Evolutionary conservation across 1,140 invertebrate species (phyloP).

Genomic region (Manduca sexta): DNA sequence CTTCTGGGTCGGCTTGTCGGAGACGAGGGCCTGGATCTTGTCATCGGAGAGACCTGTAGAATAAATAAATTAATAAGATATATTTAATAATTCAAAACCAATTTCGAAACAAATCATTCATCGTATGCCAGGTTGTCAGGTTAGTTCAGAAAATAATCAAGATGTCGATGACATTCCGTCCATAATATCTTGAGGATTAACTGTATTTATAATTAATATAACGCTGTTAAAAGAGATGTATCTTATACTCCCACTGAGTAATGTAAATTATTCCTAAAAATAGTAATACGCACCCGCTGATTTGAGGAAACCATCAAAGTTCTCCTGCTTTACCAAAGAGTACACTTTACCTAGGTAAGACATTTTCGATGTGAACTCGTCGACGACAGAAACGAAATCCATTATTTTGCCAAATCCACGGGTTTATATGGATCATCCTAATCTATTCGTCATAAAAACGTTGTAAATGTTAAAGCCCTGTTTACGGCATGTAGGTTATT

Average conservation of each 20-base stretch:
- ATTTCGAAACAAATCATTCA: too few species aligned
- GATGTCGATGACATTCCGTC: too few species aligned
- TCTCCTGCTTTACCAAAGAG: slow-evolving; percentile 19
- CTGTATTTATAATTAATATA: too few species aligned
- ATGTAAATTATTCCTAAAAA: background rate
- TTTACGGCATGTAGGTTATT: too few species aligned
- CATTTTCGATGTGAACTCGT: slow-evolving; percentile 9
- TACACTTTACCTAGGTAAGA: slow-evolving; percentile 20
- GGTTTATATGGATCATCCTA: slow-evolving; percentile 1
- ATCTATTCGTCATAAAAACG: background rate
- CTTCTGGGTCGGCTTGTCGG: slow-evolving; percentile 5
- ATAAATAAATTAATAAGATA: too few species aligned
- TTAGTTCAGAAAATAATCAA: too few species aligned
- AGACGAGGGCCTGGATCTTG: background rate
- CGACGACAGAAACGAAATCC: background rate
- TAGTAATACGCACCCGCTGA: slow-evolving; percentile 11
- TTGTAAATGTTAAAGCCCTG: background rate
- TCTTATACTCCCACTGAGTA: too few species aligned
- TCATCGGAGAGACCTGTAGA: slow-evolving; percentile 6
- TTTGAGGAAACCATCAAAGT: slow-evolving; percentile 26
- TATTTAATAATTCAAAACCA: too few species aligned
- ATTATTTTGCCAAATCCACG: background rate
- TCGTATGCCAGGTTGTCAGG: too few species aligned
- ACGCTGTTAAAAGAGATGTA: too few species aligned
- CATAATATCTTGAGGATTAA: too few species aligned